These are phyloP conservation scores for Caerostris extrusa DNA, from an alignment of 1,140 invertebrate genomes.

Conservation along the genomic window DNA sequence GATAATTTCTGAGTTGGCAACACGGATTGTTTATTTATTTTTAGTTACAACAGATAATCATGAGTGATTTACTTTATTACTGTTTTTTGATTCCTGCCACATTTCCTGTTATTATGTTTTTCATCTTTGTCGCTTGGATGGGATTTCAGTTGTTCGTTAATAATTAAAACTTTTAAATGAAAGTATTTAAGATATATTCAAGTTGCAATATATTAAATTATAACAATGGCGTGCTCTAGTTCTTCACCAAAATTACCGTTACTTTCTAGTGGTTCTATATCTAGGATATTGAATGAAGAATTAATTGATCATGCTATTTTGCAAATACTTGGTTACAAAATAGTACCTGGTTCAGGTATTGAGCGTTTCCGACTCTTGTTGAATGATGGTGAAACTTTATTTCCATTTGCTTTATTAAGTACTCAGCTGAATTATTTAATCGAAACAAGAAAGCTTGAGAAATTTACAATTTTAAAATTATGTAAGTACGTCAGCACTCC, in stretches of 20 bases:
- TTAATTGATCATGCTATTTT: not conserved
- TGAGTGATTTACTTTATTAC: slow-evolving; percentile 76
- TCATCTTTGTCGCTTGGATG: slow-evolving; percentile 78
- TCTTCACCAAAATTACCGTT: not conserved
- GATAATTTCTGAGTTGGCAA: too few species aligned
- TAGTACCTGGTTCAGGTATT: slow-evolving; percentile 4
- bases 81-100: slow-evolving; percentile 72
- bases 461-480: slow-evolving; percentile 89
- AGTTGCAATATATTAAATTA: too few species aligned
- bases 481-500: slow-evolving; percentile 84
- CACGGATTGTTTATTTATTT: too few species aligned
- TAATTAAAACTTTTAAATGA: slow-evolving; percentile 55
- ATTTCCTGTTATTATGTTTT: slow-evolving; percentile 77
- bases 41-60: not conserved
- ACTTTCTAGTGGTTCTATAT: slow-evolving; percentile 16
- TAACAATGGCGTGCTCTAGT: not conserved
- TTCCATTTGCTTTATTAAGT: slow-evolving; percentile 90
- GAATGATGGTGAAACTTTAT: slow-evolving; percentile 50
- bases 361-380: slow-evolving; percentile 47
- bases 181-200: too few species aligned
- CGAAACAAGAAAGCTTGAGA: slow-evolving; percentile 86
- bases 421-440: slow-evolving; percentile 91
- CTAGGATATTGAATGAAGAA: slow-evolving; percentile 10
- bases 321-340: slow-evolving; percentile 69
- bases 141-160: slow-evolving; percentile 78